A percentile compares a stretch with the other conserved stretches of the same genome.
phyloP scores from a whole-genome alignment of 2,888 invertebrate species.

The Eupeodes latifasciatus region DNA sequence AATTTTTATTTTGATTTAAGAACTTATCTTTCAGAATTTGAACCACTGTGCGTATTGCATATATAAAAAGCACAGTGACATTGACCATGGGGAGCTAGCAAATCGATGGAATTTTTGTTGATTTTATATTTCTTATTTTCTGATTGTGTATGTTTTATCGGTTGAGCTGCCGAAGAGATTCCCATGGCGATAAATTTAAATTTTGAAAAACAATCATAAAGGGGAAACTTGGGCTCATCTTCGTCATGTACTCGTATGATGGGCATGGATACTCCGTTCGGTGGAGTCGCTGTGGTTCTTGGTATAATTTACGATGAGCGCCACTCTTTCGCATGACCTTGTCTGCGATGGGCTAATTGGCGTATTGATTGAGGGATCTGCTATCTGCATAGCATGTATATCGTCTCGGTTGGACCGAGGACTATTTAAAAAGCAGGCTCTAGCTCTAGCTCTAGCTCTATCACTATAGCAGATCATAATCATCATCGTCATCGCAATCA shows the following conservation, averaged over 20 bases:
- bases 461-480: conserved; percentile 31
- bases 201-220: conserved; percentile 48
- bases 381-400: neutral
- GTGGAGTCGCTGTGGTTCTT: conserved; percentile 30
- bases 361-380: conserved; percentile 63
- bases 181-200: conserved; percentile 63
- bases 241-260: neutral
- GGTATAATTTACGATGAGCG: conserved; percentile 58
- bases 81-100: conserved; percentile 42
- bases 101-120: conserved; percentile 15
- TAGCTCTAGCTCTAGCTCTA: conserved; percentile 23
- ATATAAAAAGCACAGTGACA: conserved; percentile 7
- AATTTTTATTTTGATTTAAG: neutral
- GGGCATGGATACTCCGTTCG: neutral
- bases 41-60: neutral
- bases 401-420: conserved; percentile 19
- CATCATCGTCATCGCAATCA: conserved; percentile 55
- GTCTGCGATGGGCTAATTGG: conserved; percentile 69
- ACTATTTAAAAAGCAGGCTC: conserved; percentile 63
- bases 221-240: neutral
- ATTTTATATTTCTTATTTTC: neutral
- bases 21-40: neutral
- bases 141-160: neutral
- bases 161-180: conserved; percentile 26
- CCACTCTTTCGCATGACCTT: conserved; percentile 58